Evolutionary conservation across 2,113 vertebrate species (phyloP), one percentile per base, ranked within the genome.

Genomic region (Nanger granti): DNA sequence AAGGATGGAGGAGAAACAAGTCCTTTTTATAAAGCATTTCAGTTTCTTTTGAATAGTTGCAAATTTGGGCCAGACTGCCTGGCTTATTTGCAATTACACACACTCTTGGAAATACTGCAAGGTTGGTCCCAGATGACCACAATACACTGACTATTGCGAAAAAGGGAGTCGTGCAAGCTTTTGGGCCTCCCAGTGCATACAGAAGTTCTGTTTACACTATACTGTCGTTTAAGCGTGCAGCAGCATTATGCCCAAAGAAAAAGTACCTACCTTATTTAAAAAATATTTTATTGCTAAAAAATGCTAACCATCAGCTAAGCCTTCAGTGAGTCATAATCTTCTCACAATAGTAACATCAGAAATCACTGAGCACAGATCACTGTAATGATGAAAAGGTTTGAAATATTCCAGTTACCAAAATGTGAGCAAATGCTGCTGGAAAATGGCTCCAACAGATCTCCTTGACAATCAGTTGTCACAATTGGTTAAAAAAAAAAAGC

Each of bases 21-120:
- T 89, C 22, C n/a, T 86, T 54, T 91, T 84, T 55, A 31, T n/a
- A 92, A 92, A 60, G 37, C 29, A 92, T 26, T 84, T 52, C 64
- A 73, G 52, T 41, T 97, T 87, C 57, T 96, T 97, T 83, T 87
- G 10, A 96, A 95, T 54, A n/a, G 87, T 57, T 88, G 31, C 44
- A 64, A 94, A 83, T 80, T n/a, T 24, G 34, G 17, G 52, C 17
- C 28, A 12, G 41, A 41, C 34, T 64, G 29, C 26, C 12, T 26
- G n/a, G 37, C 54, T 92, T 84, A 97, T 54, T 26, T 89, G 17
- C 69, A 95, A 90, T 83, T 85, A 57, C 34, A 57, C 54, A 85
- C 2, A 41, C n/a, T 52, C 34, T 28, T 57, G n/a, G n/a, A 57
- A n/a, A 85, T 15, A 85, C 1, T 9, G 22, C 22, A 85, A 57